phyloP scores from a whole-genome alignment of 2,888 invertebrate species.

The Malachius bipustulatus region DNA sequence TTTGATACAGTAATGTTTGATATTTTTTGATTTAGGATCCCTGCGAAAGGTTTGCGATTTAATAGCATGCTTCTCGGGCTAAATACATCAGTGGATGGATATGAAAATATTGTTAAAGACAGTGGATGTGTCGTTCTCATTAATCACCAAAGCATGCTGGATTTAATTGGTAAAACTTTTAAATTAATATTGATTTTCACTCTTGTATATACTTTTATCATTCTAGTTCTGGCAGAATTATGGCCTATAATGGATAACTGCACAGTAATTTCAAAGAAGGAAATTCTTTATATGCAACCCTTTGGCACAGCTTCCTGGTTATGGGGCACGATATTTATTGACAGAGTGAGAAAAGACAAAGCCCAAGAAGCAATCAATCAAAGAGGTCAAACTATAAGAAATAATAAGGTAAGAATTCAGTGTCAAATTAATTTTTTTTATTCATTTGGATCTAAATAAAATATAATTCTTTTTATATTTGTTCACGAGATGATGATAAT shows the following conservation, averaged over 20 bases:
- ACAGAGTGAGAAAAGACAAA: constrained; percentile 58
- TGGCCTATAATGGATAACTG: constrained; percentile 75
- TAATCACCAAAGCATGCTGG: constrained; percentile 83
- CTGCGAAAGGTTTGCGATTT: no score
- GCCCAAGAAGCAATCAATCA: constrained; percentile 63
- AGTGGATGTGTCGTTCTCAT: constrained; percentile 70
- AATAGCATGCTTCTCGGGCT: constrained; percentile 49
- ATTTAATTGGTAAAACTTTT: constrained; percentile 58
- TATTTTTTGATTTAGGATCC: no score
- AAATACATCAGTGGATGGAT: constrained; percentile 58
- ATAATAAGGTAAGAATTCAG: constrained; percentile 53
- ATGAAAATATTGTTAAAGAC: constrained; percentile 61
- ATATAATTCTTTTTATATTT: no score
- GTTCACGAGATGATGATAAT: no score
- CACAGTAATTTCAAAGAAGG: constrained; percentile 74
- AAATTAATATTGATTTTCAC: not conserved
- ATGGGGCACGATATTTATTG: constrained; percentile 82
- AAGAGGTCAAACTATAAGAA: constrained; percentile 53
- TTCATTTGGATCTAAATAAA: no score
- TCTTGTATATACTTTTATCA: constrained; percentile 6
- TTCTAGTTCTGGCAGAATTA: constrained; percentile 56
- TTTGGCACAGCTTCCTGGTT: constrained; percentile 79
- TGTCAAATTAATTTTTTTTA: no score
- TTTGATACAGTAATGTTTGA: no score
- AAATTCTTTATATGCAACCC: constrained; percentile 68